phyloP scores from a whole-genome alignment of 2,888 invertebrate species.

The Chrysolina americana region DNA sequence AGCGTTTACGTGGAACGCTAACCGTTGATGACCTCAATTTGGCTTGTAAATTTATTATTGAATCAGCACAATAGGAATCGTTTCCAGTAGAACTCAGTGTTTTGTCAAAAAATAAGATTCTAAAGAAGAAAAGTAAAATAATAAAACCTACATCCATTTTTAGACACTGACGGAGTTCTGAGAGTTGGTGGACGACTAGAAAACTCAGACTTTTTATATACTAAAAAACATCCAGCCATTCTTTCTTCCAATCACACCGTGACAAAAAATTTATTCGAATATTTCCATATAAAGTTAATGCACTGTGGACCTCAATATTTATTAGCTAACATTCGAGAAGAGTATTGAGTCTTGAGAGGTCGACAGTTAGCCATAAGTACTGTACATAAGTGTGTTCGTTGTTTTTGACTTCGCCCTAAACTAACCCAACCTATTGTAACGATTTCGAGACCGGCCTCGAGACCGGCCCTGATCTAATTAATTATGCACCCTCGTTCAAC shows the following conservation, averaged over 20 bases:
- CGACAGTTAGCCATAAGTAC: no score
- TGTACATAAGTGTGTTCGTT: no score
- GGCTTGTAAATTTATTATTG: neutral
- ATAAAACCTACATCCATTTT: slow-evolving; percentile 12
- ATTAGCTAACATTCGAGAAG: neutral
- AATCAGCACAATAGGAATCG: neutral
- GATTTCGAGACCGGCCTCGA: no score
- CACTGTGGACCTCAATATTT: slow-evolving; percentile 1
- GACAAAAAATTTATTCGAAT: slow-evolving; percentile 20
- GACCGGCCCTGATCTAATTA: no score
- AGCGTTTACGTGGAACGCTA: no score
- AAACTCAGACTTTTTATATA: neutral
- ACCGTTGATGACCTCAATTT: neutral
- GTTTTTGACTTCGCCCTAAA: no score
- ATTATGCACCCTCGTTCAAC: no score
- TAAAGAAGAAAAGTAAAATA: slow-evolving; percentile 3
- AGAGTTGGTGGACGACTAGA: slow-evolving; percentile 32
- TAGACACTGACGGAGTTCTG: slow-evolving; percentile 10
- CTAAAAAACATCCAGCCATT: slow-evolving; percentile 28
- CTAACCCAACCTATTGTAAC: no score
- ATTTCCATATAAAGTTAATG: slow-evolving; percentile 18
- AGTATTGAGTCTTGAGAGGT: no score
- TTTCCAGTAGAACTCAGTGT: neutral
- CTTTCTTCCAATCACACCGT: slow-evolving; percentile 16
- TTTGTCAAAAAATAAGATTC: neutral